Percentiles rank a stretch among this genome's conserved stretches.
phyloP scores from a whole-genome alignment of 2,888 invertebrate species.

The Cylindroiulus punctatus region DNA sequence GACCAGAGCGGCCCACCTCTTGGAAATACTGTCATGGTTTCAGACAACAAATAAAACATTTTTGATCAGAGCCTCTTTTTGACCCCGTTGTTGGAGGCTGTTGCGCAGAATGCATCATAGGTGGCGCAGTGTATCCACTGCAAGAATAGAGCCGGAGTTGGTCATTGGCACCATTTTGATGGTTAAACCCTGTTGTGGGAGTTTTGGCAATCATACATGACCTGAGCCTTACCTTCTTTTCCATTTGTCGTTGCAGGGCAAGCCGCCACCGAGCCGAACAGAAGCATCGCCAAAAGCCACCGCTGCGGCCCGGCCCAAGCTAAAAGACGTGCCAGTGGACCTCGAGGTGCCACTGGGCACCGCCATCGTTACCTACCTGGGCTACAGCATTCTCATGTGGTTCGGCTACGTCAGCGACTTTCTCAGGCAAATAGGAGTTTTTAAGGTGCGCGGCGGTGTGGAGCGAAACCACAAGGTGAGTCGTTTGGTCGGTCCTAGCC shows the following conservation, averaged over 20 bases:
- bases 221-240: background rate
- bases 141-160: no score
- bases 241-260: background rate
- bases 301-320: slow-evolving; percentile 12
- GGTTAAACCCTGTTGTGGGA: no score
- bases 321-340: background rate
- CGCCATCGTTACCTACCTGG: slow-evolving; percentile 84
- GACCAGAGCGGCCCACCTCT: no score
- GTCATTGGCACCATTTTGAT: no score
- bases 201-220: no score
- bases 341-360: slow-evolving; percentile 80
- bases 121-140: no score
- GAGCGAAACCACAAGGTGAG: slow-evolving; percentile 56
- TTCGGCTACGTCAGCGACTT: slow-evolving; percentile 93
- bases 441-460: background rate
- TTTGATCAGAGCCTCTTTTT: no score
- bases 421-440: slow-evolving; percentile 66
- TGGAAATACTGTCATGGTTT: no score
- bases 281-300: background rate
- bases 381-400: slow-evolving; percentile 91
- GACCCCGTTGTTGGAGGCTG: no score
- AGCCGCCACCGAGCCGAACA: background rate
- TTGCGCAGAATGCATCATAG: no score
- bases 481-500: no score
- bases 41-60: no score